A percentile compares a stretch with the other conserved stretches of the same genome.
Conservation (phyloP, 2,797 vertebrate genomes). For the Coilia nasus region DNA sequence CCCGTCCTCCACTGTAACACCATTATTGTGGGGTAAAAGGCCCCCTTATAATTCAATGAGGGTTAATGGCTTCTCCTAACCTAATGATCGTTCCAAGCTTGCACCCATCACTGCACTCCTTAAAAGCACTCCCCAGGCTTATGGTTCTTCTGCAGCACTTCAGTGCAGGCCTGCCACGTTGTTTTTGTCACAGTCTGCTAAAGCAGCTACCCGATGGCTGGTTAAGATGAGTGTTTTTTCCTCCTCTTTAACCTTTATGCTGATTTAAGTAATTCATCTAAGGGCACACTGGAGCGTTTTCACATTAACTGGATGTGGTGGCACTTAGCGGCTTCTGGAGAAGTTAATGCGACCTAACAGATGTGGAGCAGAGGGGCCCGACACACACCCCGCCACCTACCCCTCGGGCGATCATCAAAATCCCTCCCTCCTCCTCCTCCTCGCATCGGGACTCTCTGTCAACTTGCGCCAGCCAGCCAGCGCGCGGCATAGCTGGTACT, state of each 20-base stretch:
- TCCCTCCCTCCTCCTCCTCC: neutral
- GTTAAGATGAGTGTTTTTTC: neutral
- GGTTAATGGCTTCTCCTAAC: constrained; percentile 22
- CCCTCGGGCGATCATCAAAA: constrained; percentile 19
- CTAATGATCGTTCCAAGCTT: constrained; percentile 10
- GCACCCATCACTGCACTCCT: neutral
- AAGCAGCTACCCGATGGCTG: neutral
- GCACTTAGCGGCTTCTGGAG: constrained; percentile 12
- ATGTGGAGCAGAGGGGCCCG: constrained; percentile 5
- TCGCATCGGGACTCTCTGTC: too few species aligned
- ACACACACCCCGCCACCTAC: neutral
- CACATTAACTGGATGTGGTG: constrained; percentile 22
- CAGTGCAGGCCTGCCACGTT: neutral
- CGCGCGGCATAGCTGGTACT: neutral
- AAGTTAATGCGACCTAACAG: constrained; percentile 23
- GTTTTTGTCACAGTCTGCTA: neutral
- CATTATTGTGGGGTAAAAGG: neutral
- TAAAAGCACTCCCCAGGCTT: neutral
- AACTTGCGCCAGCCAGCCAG: neutral
- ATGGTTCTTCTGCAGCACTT: neutral
- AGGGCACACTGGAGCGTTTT: constrained; percentile 5
- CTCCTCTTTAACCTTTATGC: neutral
- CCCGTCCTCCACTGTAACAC: constrained; percentile 7
- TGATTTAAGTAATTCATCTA: constrained; percentile 14
- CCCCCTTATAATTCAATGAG: constrained; percentile 13